phyloP scores from a whole-genome alignment of 2,113 vertebrate genomes.

The Alethe castanea region DNA sequence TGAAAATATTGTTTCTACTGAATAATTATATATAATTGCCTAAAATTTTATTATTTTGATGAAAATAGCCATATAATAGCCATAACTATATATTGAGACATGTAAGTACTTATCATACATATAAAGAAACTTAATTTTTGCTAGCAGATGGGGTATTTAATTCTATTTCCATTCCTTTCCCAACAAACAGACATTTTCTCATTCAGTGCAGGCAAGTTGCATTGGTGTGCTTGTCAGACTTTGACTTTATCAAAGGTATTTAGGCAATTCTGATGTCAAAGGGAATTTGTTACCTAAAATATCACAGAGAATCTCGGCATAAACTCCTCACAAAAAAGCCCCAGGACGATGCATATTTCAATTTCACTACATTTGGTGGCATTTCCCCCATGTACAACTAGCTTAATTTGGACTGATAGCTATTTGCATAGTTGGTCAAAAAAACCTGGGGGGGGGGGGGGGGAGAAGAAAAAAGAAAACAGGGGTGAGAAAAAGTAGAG shows the following conservation, averaged over 20 bases:
- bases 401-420: background rate
- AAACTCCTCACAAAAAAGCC: background rate
- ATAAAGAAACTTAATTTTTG: background rate
- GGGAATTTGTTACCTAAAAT: background rate
- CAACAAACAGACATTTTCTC: background rate
- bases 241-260: background rate
- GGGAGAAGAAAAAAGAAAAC: background rate
- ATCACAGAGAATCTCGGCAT: background rate
- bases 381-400: background rate
- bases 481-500: background rate
- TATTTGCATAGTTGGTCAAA: background rate
- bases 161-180: background rate
- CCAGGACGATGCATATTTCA: background rate
- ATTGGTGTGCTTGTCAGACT: background rate
- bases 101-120: background rate
- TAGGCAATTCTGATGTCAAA: background rate
- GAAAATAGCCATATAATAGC: background rate
- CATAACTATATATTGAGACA: background rate
- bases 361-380: background rate
- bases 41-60: background rate
- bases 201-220: background rate
- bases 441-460: fast-evolving
- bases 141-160: background rate
- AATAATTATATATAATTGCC: background rate
- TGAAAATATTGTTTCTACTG: background rate